Evolutionary conservation across 2,113 vertebrate species (phyloP).

Genomic region (Strix uralensis): DNA sequence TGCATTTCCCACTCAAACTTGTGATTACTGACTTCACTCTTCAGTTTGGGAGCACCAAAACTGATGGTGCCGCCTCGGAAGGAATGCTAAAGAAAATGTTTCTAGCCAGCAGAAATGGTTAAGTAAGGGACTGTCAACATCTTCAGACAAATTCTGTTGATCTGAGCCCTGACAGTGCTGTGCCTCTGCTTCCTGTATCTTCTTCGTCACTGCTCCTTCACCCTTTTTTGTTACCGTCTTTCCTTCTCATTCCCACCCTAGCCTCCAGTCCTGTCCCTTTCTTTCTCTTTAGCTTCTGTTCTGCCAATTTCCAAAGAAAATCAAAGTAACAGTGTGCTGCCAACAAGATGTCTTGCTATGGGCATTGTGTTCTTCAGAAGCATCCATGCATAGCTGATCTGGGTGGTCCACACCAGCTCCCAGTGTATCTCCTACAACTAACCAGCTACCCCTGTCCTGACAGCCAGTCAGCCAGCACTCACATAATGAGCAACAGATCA

Average conservation of each 20-base stretch:
- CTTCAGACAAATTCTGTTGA: not conserved
- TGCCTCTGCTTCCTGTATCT: not conserved
- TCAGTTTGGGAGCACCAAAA: not conserved
- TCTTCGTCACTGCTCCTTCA: not conserved
- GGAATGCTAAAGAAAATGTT: not conserved
- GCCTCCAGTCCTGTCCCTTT: not conserved
- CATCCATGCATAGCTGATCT: not conserved
- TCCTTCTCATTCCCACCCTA: not conserved
- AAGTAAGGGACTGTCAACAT: not conserved
- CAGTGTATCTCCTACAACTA: not conserved
- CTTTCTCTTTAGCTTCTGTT: not conserved
- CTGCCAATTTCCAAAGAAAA: not conserved
- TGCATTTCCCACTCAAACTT: not conserved
- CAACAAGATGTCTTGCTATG: not conserved
- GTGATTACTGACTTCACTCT: not conserved
- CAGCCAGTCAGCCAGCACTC: not conserved
- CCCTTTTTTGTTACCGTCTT: not conserved
- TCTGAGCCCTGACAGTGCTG: accelerated
- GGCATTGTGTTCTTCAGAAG: not conserved
- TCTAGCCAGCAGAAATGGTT: not conserved
- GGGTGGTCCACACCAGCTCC: not conserved
- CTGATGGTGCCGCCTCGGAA: not conserved
- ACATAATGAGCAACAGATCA: not conserved
- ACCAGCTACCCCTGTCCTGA: not conserved
- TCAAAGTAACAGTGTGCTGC: not conserved